A percentile compares a stretch with the other conserved stretches of the same genome.
Evolutionary conservation across 2,888 invertebrate species (phyloP).

Genomic region (Parasteatoda lunata): DNA sequence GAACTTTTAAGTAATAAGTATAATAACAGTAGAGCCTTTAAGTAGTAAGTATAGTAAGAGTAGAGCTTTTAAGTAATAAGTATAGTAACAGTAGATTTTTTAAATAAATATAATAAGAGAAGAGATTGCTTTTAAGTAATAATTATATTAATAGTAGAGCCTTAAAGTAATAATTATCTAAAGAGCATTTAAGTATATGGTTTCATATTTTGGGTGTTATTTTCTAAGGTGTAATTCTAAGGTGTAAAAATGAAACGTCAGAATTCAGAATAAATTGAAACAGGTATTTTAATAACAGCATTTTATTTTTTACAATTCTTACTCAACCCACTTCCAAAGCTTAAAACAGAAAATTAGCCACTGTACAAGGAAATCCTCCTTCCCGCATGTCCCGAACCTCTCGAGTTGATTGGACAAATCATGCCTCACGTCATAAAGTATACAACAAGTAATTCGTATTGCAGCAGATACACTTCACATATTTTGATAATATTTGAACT

Average conservation of each 20-base stretch:
- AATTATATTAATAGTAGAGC: no score
- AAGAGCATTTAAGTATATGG: no score
- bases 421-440: not conserved
- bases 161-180: no score
- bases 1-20: no score
- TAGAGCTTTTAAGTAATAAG: no score
- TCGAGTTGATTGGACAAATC: not conserved
- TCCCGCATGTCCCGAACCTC: slow-evolving; percentile 12
- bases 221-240: not conserved
- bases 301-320: slow-evolving; percentile 36
- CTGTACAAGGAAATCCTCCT: slow-evolving; percentile 44
- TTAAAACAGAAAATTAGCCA: slow-evolving; percentile 27
- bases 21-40: no score
- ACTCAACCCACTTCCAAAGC: not conserved
- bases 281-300: slow-evolving; percentile 29
- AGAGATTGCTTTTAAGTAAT: no score
- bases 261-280: not conserved
- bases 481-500: not conserved
- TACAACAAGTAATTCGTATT: not conserved
- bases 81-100: no score
- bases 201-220: no score
- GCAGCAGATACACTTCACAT: not conserved
- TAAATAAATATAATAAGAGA: no score
- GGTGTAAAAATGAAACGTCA: not conserved
- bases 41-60: no score